Conservation (phyloP, 2,113 vertebrate species). For the Grammomys surdaster region DNA sequence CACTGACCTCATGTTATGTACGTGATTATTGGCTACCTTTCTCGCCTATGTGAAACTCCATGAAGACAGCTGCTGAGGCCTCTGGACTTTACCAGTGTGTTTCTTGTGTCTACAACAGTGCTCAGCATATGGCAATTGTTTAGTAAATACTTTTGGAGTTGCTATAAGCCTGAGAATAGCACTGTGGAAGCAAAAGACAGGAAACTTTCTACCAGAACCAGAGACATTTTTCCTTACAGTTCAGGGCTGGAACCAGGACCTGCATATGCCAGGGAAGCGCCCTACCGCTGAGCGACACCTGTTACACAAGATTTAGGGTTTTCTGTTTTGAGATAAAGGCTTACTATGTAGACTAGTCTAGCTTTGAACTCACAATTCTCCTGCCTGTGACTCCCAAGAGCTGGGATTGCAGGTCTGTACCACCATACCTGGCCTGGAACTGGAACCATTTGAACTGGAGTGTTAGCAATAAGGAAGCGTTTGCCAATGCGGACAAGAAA, state of each 20-base stretch:
- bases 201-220: conserved; percentile 9
- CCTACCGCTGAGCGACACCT: background rate
- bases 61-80: background rate
- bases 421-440: background rate
- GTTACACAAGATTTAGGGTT: background rate
- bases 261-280: background rate
- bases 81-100: background rate
- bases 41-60: background rate
- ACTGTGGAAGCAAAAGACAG: background rate
- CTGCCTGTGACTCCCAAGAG: background rate
- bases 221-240: background rate
- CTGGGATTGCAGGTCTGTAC: background rate
- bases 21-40: background rate
- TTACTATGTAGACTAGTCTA: background rate
- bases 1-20: background rate
- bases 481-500: conserved; percentile 27
- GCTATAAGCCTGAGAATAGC: background rate
- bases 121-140: background rate
- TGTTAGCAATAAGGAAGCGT: background rate
- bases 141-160: background rate
- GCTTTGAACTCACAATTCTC: background rate
- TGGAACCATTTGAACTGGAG: background rate
- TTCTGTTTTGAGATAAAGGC: background rate
- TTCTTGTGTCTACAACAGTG: background rate
- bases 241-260: background rate